These are phyloP conservation scores for Chloebia gouldiae DNA, from an alignment of 2,113 vertebrate species.

Conservation along the genomic window DNA sequence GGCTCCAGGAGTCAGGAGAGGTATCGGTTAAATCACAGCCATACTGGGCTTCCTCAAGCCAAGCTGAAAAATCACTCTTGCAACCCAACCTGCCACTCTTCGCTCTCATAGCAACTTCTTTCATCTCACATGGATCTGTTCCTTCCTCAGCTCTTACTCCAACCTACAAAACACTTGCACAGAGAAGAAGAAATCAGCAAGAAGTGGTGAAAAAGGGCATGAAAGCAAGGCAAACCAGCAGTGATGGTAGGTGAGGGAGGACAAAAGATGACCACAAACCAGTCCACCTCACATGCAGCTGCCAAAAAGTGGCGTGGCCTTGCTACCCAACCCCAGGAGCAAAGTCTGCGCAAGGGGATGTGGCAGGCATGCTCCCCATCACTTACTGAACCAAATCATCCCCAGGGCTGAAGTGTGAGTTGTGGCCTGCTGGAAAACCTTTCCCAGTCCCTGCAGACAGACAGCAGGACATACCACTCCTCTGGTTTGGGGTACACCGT, in stretches of 20 bases:
- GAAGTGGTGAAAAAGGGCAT: neutral
- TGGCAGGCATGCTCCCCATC: accelerated
- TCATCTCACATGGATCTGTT: neutral
- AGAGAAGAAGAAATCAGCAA: neutral
- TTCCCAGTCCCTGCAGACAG: neutral
- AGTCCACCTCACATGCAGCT: neutral
- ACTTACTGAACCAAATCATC: neutral
- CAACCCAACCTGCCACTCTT: neutral
- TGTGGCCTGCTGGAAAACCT: neutral
- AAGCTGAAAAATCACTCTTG: neutral
- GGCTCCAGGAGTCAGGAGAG: neutral
- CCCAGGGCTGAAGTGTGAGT: accelerated
- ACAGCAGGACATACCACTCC: slow-evolving; percentile 82
- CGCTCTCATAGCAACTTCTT: neutral
- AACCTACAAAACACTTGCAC: neutral
- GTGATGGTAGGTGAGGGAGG: accelerated
- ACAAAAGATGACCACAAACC: neutral
- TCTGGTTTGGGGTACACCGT: slow-evolving; percentile 95
- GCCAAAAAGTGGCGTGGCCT: neutral
- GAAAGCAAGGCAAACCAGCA: neutral
- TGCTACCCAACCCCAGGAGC: neutral
- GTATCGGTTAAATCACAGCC: neutral
- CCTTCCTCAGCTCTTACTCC: neutral
- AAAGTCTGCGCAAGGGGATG: neutral
- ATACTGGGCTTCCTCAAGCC: neutral